Conservation (phyloP, 2,797 vertebrate genomes). For the Sciurus carolinensis region DNA sequence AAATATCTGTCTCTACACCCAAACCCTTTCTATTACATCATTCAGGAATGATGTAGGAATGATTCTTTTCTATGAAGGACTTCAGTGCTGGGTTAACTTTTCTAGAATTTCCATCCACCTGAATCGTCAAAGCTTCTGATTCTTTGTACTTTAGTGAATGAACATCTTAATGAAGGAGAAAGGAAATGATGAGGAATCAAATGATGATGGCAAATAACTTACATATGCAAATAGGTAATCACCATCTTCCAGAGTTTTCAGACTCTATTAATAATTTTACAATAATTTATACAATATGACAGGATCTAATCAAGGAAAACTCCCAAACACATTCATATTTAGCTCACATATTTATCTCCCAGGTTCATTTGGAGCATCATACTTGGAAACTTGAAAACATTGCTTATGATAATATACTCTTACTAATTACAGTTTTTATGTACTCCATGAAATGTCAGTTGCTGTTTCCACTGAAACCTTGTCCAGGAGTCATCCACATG, state of each 20-base stretch:
- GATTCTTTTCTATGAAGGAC: background rate
- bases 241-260: background rate
- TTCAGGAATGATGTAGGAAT: background rate
- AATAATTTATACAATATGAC: background rate
- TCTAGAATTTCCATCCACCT: too few relatives aligned
- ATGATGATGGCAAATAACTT: background rate
- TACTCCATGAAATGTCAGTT: background rate
- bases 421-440: background rate
- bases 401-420: background rate
- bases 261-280: background rate
- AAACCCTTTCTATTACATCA: background rate
- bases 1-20: background rate
- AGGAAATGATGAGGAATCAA: background rate
- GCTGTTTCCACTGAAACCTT: background rate
- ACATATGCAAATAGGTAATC: background rate
- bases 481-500: background rate
- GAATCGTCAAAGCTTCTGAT: background rate
- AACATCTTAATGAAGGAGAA: background rate
- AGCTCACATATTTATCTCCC: background rate
- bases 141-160: background rate
- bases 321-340: too few relatives aligned
- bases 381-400: background rate
- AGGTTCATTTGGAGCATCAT: background rate
- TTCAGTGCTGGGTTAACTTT: background rate
- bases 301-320: background rate